Evolutionary conservation across 2,888 invertebrate species (phyloP).

Genomic region (Sphinx pinastri): DNA sequence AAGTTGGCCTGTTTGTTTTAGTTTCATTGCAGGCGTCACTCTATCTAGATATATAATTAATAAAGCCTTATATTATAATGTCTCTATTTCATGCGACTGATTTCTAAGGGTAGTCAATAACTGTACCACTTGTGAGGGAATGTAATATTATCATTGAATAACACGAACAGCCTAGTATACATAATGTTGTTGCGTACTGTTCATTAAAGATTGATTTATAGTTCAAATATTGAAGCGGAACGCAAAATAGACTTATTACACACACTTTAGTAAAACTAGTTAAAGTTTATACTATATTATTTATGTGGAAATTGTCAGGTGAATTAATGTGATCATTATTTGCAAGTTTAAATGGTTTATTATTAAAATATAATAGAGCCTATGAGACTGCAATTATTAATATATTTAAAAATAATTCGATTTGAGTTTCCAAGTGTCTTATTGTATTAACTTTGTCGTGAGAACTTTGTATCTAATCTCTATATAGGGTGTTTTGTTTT

Average conservation of each 20-base stretch:
- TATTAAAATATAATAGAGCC: constrained; percentile 13
- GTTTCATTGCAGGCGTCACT: no score
- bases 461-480: no score
- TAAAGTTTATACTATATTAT: constrained; percentile 32
- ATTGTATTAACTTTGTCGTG: no score
- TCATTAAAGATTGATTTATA: constrained; percentile 35
- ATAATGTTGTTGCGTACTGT: constrained; percentile 9
- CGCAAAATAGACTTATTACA: constrained; percentile 32
- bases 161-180: constrained; percentile 7
- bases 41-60: no score
- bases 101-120: not conserved
- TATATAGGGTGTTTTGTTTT: no score
- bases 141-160: constrained; percentile 14
- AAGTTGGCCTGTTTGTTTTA: no score
- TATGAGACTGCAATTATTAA: not conserved
- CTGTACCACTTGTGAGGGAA: not conserved
- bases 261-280: constrained; percentile 30
- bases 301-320: constrained; percentile 16
- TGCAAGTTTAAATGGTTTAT: constrained; percentile 19
- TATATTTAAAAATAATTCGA: not conserved
- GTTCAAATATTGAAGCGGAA: constrained; percentile 20
- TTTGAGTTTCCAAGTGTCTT: not conserved
- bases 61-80: no score
- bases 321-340: constrained; percentile 21
- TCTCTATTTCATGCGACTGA: not conserved